Percentiles rank a stretch among this genome's conserved stretches.
phyloP scores from a whole-genome alignment of 2,888 invertebrate genomes.

The Chrysina gloriosa region DNA sequence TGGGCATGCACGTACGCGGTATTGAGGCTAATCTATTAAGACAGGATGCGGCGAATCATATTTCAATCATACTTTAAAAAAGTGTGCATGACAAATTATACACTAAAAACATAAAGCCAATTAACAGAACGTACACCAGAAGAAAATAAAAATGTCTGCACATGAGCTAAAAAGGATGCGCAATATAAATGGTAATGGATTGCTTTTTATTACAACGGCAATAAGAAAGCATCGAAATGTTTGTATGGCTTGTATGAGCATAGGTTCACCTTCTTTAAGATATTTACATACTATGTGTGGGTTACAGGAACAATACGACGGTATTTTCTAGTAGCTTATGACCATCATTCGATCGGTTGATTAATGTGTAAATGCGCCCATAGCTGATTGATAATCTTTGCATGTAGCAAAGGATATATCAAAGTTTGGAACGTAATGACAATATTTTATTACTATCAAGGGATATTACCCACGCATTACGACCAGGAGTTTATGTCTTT shows the following conservation, averaged over 20 bases:
- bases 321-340: conserved; percentile 15
- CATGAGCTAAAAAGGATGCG: neutral
- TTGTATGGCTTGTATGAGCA: neutral
- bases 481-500: neutral
- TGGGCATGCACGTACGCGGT: neutral
- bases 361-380: neutral
- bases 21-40: neutral
- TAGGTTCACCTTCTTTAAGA: neutral
- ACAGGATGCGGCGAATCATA: conserved; percentile 3
- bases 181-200: conserved; percentile 24
- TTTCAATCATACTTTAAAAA: conserved; percentile 18
- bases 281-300: neutral
- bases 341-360: neutral
- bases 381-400: neutral
- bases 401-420: neutral
- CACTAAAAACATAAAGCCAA: conserved; percentile 18
- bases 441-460: neutral
- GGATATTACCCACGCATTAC: neutral
- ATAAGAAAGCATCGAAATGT: neutral
- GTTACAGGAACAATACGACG: neutral
- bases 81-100: conserved; percentile 23
- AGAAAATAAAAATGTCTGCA: neutral
- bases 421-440: neutral
- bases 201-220: neutral
- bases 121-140: conserved; percentile 7